Base-by-base conservation (phyloP, 37 sponge, comb jelly and placozoan genomes). In the Diacarnus erythraeanus region DNA sequence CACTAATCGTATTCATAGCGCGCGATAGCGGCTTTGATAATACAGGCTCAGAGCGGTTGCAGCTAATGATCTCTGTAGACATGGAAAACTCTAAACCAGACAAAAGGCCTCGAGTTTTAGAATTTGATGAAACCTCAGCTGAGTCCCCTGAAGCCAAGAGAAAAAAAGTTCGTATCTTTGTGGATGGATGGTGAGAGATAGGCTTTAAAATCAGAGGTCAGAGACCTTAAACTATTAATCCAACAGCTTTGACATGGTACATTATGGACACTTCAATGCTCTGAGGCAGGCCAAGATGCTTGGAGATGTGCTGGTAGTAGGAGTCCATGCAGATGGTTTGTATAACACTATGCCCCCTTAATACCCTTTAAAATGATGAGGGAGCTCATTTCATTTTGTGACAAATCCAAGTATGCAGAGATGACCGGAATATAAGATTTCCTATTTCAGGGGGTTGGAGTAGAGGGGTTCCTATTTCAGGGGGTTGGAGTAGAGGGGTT, bases 241-340 rank as follows among this genome's bases (percentile, higher is more conserved):
- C 34, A 15, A 18, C 61, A 94, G 97, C 78, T 98, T 90, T 86
- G 99, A 98, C 64, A 73, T 98, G 76, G 81, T 78, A 15, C 99
- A 98, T 58, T 98, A 85, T 87, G 99, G 99, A 44, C 99, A 98
- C 56, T 92, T 96, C 57, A 98, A 98, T 82, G 91, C 91, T 30
- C 83, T 95, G 35, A 70, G 99, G 65, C 99, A 98, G 78, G 99
- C 99, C 38, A 95, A 95, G 73, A 70, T 77, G 38, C 78, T 95
- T 77, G 96, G 99, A n/a, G 94, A 93, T 40, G 79, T 81, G 42
- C 90, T 98, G 26, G 47, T 95, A 27, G 94, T 93, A 8, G 99
- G 99, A 26, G 85, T 95, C 6, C 99, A 98, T 82, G 78, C 81
- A 69, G 99, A 98, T 73, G 92, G 95, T 94, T 69, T 47, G 89